These are phyloP conservation scores for Alitta virens DNA, from an alignment of 2,888 invertebrate species.

Conservation along the genomic window DNA sequence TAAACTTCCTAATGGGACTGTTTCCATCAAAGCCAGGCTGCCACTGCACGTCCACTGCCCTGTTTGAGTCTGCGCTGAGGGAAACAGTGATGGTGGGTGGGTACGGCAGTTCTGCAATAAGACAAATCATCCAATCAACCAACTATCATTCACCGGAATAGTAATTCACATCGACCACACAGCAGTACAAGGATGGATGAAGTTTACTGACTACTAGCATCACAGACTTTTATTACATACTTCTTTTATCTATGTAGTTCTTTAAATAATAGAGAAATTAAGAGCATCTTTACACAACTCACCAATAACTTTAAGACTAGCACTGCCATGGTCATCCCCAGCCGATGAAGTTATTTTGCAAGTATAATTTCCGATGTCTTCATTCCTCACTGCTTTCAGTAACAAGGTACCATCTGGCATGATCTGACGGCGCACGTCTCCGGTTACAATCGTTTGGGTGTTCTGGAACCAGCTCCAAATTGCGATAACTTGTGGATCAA, in stretches of 20 bases:
- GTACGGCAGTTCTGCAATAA: slow-evolving; percentile 77
- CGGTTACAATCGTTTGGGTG: slow-evolving; percentile 21
- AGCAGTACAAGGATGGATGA: too few relatives aligned
- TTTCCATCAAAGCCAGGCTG: slow-evolving; percentile 96
- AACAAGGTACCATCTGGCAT: slow-evolving; percentile 75
- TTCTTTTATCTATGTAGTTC: too few relatives aligned
- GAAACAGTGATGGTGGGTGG: slow-evolving; percentile 84
- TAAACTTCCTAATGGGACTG: slow-evolving; percentile 87
- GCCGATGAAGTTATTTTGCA: slow-evolving; percentile 84
- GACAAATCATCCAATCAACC: too few relatives aligned
- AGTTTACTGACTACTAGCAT: too few relatives aligned
- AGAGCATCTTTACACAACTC: too few relatives aligned
- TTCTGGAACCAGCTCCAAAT: slow-evolving; percentile 45
- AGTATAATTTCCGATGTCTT: slow-evolving; percentile 88
- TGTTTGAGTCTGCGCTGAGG: slow-evolving; percentile 72
- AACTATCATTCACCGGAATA: too few relatives aligned
- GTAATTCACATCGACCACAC: too few relatives aligned
- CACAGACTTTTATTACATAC: too few relatives aligned
- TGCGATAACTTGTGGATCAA: slow-evolving; percentile 69
- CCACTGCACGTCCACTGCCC: slow-evolving; percentile 91
- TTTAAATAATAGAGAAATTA: too few relatives aligned
- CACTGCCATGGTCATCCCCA: slow-evolving; percentile 87
- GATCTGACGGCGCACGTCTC: slow-evolving; percentile 30
- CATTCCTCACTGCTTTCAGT: slow-evolving; percentile 62
- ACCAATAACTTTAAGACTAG: slow-evolving; percentile 78